Evolutionary conservation across 2,797 vertebrate genomes (phyloP), one percentile per base, ranked within the genome.

Genomic region (Tamandua tetradactyla): DNA sequence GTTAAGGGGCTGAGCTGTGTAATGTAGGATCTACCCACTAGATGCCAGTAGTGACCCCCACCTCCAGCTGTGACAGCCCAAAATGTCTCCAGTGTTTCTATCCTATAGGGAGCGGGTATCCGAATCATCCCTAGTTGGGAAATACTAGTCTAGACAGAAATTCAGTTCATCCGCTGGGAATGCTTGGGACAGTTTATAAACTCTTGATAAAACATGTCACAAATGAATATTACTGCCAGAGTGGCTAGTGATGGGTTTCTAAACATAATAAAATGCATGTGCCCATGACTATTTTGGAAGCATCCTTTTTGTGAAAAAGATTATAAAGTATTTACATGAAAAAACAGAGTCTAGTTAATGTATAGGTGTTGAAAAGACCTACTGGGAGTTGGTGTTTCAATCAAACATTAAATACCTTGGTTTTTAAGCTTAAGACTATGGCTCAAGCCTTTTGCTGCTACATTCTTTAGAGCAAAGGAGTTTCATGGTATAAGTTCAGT

Each of bases 101-200:
- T 20, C 20, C 55, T 20, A 20, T 42, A 64, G 64, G n/a, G n/a
- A 35, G 42, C 18, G 9, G 4, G 13, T 20, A 20, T 2, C 59
- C 25, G 6, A 80, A 22, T 40, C 62, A 22, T n/a, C 52, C 47
- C 42, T 71, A 32, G 35, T 59, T 49, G 47, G 35, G 66, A 86
- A 57, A 10, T 57, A 22, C 57, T 64, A 17, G 37, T 37, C 44
- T 72, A 93, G 96, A 93, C 96, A 96, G 94, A 97, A 97, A 97
- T 94, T 90, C 91, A 93, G 95, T 96, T 75, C 62, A 95, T 95
- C 75, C 69, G 95, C 88, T 96, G 87, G 93, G 97, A 96, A 97
- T 91, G 79, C 94, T 76, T 4, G 87, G 91, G 97, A 95, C 91
- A 95, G 94, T 96, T 98, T 94, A 93, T 97, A 97, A 98, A 97